Evolutionary conservation across 1,140 invertebrate genomes (phyloP).

Genomic region (Ceratoteleas bidentatus): DNA sequence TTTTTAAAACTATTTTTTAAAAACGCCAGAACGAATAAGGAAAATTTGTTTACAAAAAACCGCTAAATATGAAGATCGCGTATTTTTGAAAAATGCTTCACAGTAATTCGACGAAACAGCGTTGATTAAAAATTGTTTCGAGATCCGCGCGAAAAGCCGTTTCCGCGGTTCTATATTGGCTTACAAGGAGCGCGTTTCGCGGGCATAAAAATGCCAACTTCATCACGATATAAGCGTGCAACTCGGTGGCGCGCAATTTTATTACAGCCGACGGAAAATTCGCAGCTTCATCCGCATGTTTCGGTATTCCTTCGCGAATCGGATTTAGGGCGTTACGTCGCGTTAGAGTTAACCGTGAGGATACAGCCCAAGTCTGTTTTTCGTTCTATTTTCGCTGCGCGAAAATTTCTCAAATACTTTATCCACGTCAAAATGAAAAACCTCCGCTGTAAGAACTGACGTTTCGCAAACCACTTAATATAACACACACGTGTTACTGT

Average conservation of each 20-base stretch:
- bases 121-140: conserved; percentile 6
- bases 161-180: neutral
- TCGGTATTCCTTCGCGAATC: neutral
- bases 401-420: too few relatives aligned
- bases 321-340: neutral
- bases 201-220: neutral
- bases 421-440: too few relatives aligned
- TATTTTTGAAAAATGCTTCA: neutral
- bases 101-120: neutral
- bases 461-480: too few relatives aligned
- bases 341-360: neutral
- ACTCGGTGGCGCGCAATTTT: neutral
- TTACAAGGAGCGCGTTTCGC: neutral
- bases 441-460: too few relatives aligned
- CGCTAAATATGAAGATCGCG: neutral
- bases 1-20: too few relatives aligned
- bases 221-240: neutral
- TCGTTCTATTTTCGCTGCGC: too few relatives aligned
- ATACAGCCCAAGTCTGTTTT: neutral
- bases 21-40: too few relatives aligned
- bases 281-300: neutral
- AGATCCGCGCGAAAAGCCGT: neutral
- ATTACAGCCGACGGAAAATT: neutral
- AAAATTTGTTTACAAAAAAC: neutral
- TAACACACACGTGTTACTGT: neutral